Evolutionary conservation across 2,797 vertebrate species (phyloP), one percentile per base, ranked within the genome.

Genomic region (Lepus oiostolus): DNA sequence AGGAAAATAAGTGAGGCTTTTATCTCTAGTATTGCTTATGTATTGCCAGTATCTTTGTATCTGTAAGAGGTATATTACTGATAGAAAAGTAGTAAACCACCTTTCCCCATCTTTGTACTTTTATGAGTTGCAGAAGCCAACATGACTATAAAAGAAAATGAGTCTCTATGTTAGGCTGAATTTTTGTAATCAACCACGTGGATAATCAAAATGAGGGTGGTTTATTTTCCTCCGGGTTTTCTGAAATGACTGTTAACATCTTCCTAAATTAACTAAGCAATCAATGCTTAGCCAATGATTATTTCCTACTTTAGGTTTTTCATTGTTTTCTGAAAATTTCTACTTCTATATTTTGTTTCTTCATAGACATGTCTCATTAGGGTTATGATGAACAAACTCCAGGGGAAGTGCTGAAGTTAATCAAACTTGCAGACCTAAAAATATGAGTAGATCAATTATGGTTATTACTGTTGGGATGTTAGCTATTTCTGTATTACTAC

Each of bases 281-380:
- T 74, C 35, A 16, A 35, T 93, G 76, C 32, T 88, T 13, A 85
- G 62, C 6, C 50, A 47, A 19, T 28, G 13, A 75, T 13, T 35
- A n/a, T 62, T 85, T 93, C 38, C 50, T 62, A 30, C 62, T 47
- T 67, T 68, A 68, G 16, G 32, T 11, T 82, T 91, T 91, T 85
- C 58, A 24, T 74, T 85, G 35, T 79, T 89, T 87, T 47, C 58
- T 32, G 68, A 52, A 65, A 4, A 74, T 85, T 83, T 85, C 22
- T 16, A 26, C 30, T 22, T 77, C 11, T 68, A 28, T 63, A 75
- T 71, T 91, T 95, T 54, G 38, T 63, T 88, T 81, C 47, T 60
- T 72, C 92, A 38, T 32, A 62, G 62, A 93, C 2, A 14, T 22
- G 58, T 52, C 30, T 58, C 6, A 22, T 54, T 74, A 79, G 52